These are phyloP conservation scores for Eupelmus urozonus DNA, from an alignment of 2,888 invertebrate species.

Conservation along the genomic window DNA sequence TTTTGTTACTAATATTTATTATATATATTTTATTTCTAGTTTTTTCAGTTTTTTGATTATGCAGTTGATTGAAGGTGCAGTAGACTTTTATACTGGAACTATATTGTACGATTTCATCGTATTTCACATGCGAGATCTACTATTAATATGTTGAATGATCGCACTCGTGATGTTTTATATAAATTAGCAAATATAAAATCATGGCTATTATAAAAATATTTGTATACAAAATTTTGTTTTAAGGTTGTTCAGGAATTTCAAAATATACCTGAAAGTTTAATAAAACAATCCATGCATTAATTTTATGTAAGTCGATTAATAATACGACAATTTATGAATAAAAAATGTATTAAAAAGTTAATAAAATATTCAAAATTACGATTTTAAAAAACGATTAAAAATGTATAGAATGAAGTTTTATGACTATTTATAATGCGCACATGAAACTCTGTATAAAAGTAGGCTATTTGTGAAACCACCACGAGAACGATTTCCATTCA, in stretches of 20 bases:
- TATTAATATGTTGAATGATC: background rate
- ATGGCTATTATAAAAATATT: too few species aligned
- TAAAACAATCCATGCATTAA: too few species aligned
- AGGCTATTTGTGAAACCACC: background rate
- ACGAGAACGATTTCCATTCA: slow-evolving; percentile 20
- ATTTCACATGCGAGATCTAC: slow-evolving; percentile 32
- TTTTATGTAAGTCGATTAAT: background rate
- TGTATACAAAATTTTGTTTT: too few species aligned
- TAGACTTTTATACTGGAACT: slow-evolving; percentile 40
- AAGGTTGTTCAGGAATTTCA: too few species aligned
- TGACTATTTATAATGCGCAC: too few species aligned
- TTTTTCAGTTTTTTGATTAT: slow-evolving; percentile 40
- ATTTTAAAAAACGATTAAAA: too few species aligned
- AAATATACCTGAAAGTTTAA: too few species aligned
- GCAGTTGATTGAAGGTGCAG: slow-evolving; percentile 41
- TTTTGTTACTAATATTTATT: background rate
- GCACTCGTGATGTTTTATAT: slow-evolving; percentile 19
- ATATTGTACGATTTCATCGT: slow-evolving; percentile 41
- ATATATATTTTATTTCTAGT: slow-evolving; percentile 4
- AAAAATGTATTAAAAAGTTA: background rate
- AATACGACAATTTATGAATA: background rate
- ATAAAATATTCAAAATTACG: too few species aligned
- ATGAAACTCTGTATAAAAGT: slow-evolving; percentile 7
- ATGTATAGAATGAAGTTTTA: too few species aligned
- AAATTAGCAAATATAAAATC: too few species aligned